Evolutionary conservation across 2,797 vertebrate species (phyloP).

Genomic region (Sebastiscus albofasciatus): DNA sequence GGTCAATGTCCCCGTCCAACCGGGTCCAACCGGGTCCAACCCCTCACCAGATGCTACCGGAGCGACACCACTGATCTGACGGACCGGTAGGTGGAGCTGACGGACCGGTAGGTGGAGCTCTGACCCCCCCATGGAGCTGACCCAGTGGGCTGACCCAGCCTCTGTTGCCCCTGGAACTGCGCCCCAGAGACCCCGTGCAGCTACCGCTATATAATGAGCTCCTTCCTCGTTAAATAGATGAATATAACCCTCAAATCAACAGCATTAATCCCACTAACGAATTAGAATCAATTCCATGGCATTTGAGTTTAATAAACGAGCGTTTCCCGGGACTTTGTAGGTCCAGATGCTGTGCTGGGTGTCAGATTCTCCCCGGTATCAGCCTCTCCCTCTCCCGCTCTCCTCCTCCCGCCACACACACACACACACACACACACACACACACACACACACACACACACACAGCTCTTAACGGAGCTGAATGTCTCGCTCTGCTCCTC

Average conservation of each 20-base stretch:
- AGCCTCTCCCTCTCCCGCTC: constrained; percentile 37
- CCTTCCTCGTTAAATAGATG: constrained; percentile 63
- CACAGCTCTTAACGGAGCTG: constrained; percentile 44
- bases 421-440: constrained; percentile 59
- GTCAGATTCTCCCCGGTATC: constrained; percentile 62
- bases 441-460: constrained; percentile 55
- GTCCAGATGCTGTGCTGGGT: constrained; percentile 67
- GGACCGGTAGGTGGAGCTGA: constrained; percentile 80
- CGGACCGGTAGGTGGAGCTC: no score
- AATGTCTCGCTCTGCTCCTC: constrained; percentile 59
- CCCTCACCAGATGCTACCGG: constrained; percentile 60
- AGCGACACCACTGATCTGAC: constrained; percentile 71
- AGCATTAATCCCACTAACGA: constrained; percentile 64
- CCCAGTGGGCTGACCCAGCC: background rate
- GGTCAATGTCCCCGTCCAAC: constrained; percentile 68
- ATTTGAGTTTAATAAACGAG: constrained; percentile 68
- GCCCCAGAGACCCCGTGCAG: constrained; percentile 22
- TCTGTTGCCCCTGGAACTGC: no score
- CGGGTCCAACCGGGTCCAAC: constrained; percentile 73
- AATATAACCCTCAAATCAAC: constrained; percentile 63
- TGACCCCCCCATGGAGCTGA: constrained; percentile 63
- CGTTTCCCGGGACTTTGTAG: constrained; percentile 60
- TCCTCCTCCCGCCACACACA: constrained; percentile 52
- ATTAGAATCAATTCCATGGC: constrained; percentile 71
- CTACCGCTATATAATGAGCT: constrained; percentile 67